A percentile compares a stretch with the other conserved stretches of the same genome.
Conservation (phyloP, 2,797 vertebrate genomes). For the Trematomus bernacchii region DNA sequence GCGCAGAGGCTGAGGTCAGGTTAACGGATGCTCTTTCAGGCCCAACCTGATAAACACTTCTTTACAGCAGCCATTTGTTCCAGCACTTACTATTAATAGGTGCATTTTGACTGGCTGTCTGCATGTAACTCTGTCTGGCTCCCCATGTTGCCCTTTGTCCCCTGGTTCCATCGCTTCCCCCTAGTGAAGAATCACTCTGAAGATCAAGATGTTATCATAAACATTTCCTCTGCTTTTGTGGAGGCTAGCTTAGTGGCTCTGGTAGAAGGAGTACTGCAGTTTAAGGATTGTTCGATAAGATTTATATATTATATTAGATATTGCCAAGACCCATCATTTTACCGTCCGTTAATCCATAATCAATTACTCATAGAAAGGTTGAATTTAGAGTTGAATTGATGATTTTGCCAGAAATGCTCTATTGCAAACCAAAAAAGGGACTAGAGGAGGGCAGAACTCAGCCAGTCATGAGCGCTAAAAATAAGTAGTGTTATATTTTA, state of each 20-base stretch:
- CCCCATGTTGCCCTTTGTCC: slow-evolving; percentile 34
- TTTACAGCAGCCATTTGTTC: slow-evolving; percentile 63
- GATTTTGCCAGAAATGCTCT: background rate
- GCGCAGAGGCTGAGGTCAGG: slow-evolving; percentile 49
- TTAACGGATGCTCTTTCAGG: slow-evolving; percentile 75
- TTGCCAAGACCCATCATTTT: background rate
- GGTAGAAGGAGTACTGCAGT: background rate
- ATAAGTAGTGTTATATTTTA: too few relatives aligned
- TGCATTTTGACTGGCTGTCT: slow-evolving; percentile 62
- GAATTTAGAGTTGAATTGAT: background rate
- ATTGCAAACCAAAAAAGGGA: too few relatives aligned
- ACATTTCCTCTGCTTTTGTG: slow-evolving; percentile 12
- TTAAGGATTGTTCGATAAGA: background rate
- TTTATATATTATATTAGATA: background rate
- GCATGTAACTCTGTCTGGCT: slow-evolving; percentile 48
- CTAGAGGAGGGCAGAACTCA: too few relatives aligned
- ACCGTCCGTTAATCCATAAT: background rate
- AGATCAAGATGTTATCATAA: slow-evolving; percentile 43
- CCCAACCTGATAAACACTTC: slow-evolving; percentile 72
- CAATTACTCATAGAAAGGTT: background rate
- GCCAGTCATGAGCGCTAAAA: too few relatives aligned
- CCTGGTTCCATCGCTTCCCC: slow-evolving; percentile 41
- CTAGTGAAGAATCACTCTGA: slow-evolving; percentile 41
- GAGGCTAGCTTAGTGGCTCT: background rate
- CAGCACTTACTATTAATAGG: slow-evolving; percentile 67